phyloP scores from a whole-genome alignment of 2,797 vertebrate genomes.

The Melanotaenia pygmaea region DNA sequence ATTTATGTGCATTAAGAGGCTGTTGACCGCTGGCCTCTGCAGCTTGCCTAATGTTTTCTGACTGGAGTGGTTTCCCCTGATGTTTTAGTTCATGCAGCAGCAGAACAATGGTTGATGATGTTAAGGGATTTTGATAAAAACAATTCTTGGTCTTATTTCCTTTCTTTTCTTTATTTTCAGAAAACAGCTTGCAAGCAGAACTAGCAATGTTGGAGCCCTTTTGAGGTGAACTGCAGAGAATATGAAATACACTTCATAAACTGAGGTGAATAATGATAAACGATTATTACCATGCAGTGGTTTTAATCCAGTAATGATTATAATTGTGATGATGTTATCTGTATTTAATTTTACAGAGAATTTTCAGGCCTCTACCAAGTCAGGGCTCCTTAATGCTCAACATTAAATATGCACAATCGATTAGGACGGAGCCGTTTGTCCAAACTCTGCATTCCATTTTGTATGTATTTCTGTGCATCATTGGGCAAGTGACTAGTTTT shows the following conservation, averaged over 20 bases:
- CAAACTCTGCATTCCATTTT: no score
- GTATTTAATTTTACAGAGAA: neutral
- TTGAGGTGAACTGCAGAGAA: neutral
- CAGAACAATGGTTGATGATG: neutral
- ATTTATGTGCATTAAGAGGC: no score
- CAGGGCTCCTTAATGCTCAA: no score
- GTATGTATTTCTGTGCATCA: no score
- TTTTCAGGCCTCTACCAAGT: no score
- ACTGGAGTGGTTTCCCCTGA: neutral
- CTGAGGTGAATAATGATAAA: neutral
- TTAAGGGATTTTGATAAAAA: neutral
- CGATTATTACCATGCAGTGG: neutral
- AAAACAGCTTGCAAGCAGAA: neutral
- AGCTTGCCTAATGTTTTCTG: neutral
- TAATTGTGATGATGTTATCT: neutral
- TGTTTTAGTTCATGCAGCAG: neutral
- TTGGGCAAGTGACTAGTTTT: no score
- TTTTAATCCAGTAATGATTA: neutral
- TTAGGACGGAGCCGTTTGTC: no score
- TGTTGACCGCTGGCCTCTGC: no score
- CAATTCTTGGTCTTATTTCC: neutral
- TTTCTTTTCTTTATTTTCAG: neutral
- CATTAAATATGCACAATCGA: no score
- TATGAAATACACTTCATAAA: no score
- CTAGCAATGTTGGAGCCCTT: no score